Conservation (phyloP, 1,140 invertebrate species). For the Drosophila mojavensis region DNA sequence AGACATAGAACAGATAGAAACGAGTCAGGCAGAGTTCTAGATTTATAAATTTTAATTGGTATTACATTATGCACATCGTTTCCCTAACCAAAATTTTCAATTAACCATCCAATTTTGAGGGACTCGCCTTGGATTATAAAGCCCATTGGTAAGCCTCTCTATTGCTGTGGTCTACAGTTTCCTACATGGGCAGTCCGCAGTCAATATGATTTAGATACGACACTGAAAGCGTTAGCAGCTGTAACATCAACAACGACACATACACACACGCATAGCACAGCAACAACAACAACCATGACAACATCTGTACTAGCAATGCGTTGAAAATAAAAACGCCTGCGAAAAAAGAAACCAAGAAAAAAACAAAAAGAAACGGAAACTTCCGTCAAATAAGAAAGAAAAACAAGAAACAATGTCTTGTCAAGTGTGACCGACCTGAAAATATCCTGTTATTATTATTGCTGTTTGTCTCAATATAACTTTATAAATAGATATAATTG, state of each 20-base stretch:
- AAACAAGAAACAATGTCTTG: slow-evolving; percentile 25
- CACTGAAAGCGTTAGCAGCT: slow-evolving; percentile 69
- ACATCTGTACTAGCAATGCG: slow-evolving; percentile 49
- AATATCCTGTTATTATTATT: neutral
- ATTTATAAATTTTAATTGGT: too few species aligned
- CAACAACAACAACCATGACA: slow-evolving; percentile 46
- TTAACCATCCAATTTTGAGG: neutral
- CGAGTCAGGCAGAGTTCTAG: too few species aligned
- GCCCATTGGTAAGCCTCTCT: neutral
- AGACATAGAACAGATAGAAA: too few species aligned
- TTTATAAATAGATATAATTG: too few species aligned
- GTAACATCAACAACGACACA: slow-evolving; percentile 51
- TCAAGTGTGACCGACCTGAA: slow-evolving; percentile 5
- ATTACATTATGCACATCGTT: neutral
- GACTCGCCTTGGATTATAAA: neutral
- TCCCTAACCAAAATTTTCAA: neutral
- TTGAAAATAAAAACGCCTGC: slow-evolving; percentile 44
- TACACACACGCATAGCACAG: too few species aligned
- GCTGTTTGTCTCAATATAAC: too few species aligned
- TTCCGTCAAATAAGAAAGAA: slow-evolving; percentile 24
- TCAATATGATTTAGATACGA: slow-evolving; percentile 61
- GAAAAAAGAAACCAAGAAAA: slow-evolving; percentile 26
- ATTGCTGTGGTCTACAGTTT: too few species aligned
- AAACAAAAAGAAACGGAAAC: slow-evolving; percentile 33
- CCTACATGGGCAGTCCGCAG: slow-evolving; percentile 15